Evolutionary conservation across 2,113 vertebrate genomes (phyloP), one percentile per base, ranked within the genome.

Genomic region (Sceloporus tristichus): DNA sequence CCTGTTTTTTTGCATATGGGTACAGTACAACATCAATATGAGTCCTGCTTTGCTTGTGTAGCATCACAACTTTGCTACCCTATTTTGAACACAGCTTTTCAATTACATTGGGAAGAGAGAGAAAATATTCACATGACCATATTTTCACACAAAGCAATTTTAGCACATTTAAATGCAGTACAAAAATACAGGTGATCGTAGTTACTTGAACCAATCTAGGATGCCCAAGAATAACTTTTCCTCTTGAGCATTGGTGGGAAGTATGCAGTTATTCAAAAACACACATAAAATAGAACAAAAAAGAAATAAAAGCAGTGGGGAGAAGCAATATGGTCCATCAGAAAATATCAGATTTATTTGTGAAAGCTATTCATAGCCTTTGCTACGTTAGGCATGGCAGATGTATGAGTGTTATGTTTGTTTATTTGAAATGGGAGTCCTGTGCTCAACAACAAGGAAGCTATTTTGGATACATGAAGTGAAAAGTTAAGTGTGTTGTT

Each of bases 391-490:
- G 74, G 79, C 87, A n/a, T 1, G 2, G 13, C 3, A 82, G 21
- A 3, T 77, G 21, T 34, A 75, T 80, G 27, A 0, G 0, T 79
- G 87, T 81, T 89, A 56, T 66, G 86, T 88, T 77, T 91, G 25
- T 38, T 86, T 25, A 74, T 71, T 48, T 78, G 83, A 54, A 1
- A 7, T 34, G 81, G 71, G 84, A 89, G 68, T 0, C 73, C 86
- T 66, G 79, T 75, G 79, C 9, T 34, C 71, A 34, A 76, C 79
- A 76, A 68, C 84, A 77, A 42, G 29, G 74, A 9, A 87, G 84
- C 86, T 92, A 87, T 85, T 91, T 91, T 84, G 88, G 78, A 75
- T 25, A 90, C 40, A 14, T 84, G 53, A 18, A 56, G 68, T 56
- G 88, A 82, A 91, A 91, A 91, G 18, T 40, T 84, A 38, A 3